phyloP scores from a whole-genome alignment of 2,888 invertebrate species.

The Sesamia inferens region DNA sequence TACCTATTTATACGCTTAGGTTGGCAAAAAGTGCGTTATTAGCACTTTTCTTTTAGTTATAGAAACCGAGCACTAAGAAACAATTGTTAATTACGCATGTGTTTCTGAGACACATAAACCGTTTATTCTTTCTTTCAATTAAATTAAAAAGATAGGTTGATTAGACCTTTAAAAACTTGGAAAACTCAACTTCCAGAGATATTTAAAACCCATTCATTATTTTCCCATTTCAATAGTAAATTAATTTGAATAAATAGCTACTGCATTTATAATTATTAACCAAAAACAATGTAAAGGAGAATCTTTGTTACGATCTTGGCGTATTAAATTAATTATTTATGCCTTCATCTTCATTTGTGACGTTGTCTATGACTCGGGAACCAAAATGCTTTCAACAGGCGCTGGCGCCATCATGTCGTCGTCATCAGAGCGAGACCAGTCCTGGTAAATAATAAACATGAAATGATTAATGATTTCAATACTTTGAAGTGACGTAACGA shows the following conservation, averaged over 20 bases:
- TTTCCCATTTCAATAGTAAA: background rate
- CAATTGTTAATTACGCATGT: slow-evolving; percentile 1
- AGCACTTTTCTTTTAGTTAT: background rate
- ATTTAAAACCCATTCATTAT: slow-evolving; percentile 10
- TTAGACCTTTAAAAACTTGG: background rate
- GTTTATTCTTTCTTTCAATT: background rate
- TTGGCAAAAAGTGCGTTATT: background rate
- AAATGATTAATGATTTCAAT: background rate
- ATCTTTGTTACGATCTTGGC: slow-evolving; percentile 23
- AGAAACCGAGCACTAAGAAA: background rate
- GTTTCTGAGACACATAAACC: background rate
- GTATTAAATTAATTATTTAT: slow-evolving; percentile 35
- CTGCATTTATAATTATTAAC: background rate
- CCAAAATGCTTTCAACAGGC: slow-evolving; percentile 83
- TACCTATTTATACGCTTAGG: background rate
- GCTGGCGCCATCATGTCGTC: slow-evolving; percentile 82
- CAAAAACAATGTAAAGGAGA: slow-evolving; percentile 34
- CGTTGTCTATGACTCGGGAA: slow-evolving; percentile 81
- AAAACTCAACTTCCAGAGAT: background rate
- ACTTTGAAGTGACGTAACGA: background rate
- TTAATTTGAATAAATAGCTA: slow-evolving; percentile 18
- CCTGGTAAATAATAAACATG: slow-evolving; percentile 68
- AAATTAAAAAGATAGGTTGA: background rate
- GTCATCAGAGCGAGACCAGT: slow-evolving; percentile 83
- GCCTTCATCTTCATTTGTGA: slow-evolving; percentile 25